Evolutionary conservation across 2,113 vertebrate species (phyloP).

Genomic region (Myrmecobius fasciatus): DNA sequence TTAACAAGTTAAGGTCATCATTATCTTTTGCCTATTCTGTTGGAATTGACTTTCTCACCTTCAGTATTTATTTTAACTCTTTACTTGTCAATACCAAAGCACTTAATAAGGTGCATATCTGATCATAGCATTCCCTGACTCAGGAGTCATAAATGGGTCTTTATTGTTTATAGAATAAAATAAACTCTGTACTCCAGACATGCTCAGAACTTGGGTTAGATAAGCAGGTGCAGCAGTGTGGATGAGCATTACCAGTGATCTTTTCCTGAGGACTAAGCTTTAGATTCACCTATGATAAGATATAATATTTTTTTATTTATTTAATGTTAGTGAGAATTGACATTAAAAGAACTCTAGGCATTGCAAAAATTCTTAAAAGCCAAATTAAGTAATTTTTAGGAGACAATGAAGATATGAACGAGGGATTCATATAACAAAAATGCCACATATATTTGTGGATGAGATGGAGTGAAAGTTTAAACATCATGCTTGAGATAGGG

Average conservation of each 20-base stretch:
- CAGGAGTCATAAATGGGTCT: background rate
- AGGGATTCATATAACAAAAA: background rate
- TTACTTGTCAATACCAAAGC: background rate
- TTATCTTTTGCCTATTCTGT: background rate
- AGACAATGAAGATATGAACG: background rate
- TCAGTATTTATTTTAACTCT: background rate
- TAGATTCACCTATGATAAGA: background rate
- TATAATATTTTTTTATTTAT: too few species aligned
- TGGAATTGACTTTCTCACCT: background rate
- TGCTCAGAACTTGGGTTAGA: background rate
- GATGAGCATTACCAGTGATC: background rate
- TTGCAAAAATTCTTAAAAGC: background rate
- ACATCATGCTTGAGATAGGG: too few species aligned
- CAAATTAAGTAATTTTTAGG: background rate
- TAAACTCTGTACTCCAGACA: background rate
- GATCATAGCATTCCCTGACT: background rate
- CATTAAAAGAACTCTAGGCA: background rate
- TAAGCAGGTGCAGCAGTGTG: background rate
- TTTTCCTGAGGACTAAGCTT: background rate
- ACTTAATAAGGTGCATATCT: background rate
- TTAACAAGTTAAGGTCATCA: background rate
- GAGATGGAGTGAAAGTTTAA: too few species aligned
- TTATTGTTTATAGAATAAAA: background rate
- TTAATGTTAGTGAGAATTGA: background rate
- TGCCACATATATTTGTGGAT: too few species aligned